phyloP scores from a whole-genome alignment of 2,888 invertebrate species.

The Heteromurus nitidus region DNA sequence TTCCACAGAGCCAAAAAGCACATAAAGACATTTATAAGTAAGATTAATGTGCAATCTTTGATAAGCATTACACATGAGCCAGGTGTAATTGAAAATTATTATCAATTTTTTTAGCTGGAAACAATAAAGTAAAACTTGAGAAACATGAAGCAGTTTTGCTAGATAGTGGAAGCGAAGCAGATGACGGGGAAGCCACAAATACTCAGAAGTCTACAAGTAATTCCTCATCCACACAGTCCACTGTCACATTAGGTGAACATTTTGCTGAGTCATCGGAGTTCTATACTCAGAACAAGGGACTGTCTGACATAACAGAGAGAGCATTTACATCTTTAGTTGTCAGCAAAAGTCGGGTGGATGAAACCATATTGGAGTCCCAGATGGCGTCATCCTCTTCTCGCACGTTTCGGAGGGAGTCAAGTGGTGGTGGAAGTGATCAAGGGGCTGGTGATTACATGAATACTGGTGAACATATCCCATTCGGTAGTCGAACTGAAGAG shows the following conservation, averaged over 20 bases:
- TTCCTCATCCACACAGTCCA: constrained; percentile 70
- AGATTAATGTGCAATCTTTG: constrained; percentile 43
- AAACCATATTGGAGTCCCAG: background rate
- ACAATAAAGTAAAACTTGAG: constrained; percentile 69
- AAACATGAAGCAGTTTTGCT: constrained; percentile 71
- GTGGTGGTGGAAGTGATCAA: constrained; percentile 57
- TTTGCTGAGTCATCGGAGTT: constrained; percentile 41
- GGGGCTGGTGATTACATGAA: constrained; percentile 43
- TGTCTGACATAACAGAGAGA: background rate
- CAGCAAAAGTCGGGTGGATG: background rate
- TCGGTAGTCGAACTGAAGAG: constrained; percentile 38
- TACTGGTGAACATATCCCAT: constrained; percentile 41
- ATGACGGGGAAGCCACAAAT: constrained; percentile 73
- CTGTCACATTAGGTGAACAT: constrained; percentile 55
- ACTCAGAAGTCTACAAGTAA: constrained; percentile 66
- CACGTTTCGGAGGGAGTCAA: constrained; percentile 50
- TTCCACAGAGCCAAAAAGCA: constrained; percentile 77
- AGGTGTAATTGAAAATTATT: background rate
- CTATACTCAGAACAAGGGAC: background rate
- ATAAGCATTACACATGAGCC: no score
- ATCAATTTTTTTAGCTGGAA: constrained; percentile 48
- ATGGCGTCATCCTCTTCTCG: constrained; percentile 18
- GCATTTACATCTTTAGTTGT: background rate
- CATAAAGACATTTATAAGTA: constrained; percentile 76
- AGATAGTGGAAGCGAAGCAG: constrained; percentile 75